phyloP scores from a whole-genome alignment of 2,113 vertebrate genomes.

The Serinus canaria region DNA sequence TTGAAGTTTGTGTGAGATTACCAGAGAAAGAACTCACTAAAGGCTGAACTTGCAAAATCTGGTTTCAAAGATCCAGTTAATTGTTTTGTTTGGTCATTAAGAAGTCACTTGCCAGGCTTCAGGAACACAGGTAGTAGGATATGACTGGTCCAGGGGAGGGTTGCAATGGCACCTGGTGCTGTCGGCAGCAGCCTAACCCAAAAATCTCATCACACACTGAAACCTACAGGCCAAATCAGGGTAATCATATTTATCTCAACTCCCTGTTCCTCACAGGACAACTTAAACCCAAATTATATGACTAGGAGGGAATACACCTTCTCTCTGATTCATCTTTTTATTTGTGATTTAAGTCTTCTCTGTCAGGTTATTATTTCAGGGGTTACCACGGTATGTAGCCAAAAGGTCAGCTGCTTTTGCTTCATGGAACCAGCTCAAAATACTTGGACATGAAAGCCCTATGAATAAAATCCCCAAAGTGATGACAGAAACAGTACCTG shows the following conservation, averaged over 20 bases:
- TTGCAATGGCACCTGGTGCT: background rate
- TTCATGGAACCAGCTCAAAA: background rate
- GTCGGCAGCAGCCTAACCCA: background rate
- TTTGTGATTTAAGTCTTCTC: background rate
- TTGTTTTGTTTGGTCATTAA: background rate
- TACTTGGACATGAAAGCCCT: background rate
- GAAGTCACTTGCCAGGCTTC: background rate
- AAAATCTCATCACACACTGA: background rate
- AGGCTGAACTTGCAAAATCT: background rate
- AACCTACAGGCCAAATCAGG: background rate
- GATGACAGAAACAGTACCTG: slow-evolving; percentile 78
- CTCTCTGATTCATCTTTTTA: background rate
- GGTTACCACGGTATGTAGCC: background rate
- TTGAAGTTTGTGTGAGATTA: background rate
- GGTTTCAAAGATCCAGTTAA: background rate
- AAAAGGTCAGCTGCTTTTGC: background rate
- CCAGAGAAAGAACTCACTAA: background rate
- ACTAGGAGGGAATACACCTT: background rate
- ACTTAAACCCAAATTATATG: background rate
- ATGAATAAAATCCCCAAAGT: background rate
- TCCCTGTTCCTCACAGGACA: background rate
- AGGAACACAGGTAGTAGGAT: background rate
- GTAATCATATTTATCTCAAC: background rate
- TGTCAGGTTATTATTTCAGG: background rate
- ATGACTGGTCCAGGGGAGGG: background rate